These are phyloP conservation scores for Eudorcas thomsonii DNA, from an alignment of 2,113 vertebrate species.

Conservation along the genomic window DNA sequence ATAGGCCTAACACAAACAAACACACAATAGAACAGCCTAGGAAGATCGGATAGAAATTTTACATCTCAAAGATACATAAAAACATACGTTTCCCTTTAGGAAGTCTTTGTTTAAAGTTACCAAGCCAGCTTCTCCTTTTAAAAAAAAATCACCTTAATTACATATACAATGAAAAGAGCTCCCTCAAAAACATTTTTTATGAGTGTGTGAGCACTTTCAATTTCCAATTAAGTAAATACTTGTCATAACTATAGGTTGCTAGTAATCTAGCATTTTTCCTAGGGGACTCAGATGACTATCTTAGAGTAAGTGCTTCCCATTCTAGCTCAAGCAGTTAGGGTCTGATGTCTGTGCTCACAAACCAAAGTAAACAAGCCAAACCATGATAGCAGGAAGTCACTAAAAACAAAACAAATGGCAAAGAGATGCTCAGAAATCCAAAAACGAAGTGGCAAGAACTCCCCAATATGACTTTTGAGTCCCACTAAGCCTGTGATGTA, in stretches of 20 bases:
- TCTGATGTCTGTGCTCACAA: not conserved
- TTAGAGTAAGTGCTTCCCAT: not conserved
- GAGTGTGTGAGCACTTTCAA: not conserved
- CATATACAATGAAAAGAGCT: not conserved
- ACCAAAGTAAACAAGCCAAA: not conserved
- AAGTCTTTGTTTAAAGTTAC: not conserved
- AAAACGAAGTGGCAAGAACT: not conserved
- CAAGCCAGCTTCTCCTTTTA: not conserved
- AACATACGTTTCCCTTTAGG: not conserved
- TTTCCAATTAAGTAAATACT: not conserved
- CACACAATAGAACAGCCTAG: not conserved
- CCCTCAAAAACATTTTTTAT: not conserved
- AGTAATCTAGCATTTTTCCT: not conserved
- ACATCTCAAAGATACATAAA: not conserved
- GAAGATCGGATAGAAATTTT: not conserved
- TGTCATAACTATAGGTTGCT: not conserved
- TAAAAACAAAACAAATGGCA: not conserved
- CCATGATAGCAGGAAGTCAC: not conserved
- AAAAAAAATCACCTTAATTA: not conserved
- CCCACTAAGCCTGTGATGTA: not conserved
- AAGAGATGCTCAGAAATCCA: not conserved
- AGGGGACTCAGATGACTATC: not conserved
- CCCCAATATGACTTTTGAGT: not conserved
- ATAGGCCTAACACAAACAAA: not conserved
- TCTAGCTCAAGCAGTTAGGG: not conserved